phyloP scores from a whole-genome alignment of 2,888 invertebrate species.

The Eupithecia subfuscata region DNA sequence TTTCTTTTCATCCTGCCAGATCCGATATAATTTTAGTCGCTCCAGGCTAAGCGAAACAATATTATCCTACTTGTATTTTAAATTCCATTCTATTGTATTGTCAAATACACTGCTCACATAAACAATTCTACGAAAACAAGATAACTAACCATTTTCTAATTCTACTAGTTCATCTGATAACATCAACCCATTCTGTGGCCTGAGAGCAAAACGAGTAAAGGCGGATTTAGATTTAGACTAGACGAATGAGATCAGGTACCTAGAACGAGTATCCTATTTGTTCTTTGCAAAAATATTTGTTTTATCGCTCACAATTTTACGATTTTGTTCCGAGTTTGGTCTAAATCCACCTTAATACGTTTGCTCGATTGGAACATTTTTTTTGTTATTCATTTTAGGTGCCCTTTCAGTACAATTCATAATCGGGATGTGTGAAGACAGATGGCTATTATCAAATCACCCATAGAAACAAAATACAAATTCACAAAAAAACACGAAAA shows the following conservation, averaged over 20 bases:
- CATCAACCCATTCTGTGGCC: background rate
- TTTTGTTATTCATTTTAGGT: too few species aligned
- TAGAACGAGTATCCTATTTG: background rate
- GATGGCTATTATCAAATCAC: too few species aligned
- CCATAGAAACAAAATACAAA: too few species aligned
- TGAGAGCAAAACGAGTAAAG: background rate
- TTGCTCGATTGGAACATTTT: background rate
- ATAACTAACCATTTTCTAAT: background rate
- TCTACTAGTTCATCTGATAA: background rate
- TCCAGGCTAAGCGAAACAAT: background rate
- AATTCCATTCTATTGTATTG: background rate
- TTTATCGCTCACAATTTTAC: background rate
- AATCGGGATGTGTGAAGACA: too few species aligned
- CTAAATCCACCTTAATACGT: background rate
- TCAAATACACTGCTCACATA: conserved; percentile 2
- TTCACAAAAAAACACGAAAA: too few species aligned
- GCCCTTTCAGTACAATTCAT: too few species aligned
- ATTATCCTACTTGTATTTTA: background rate
- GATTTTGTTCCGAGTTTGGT: background rate
- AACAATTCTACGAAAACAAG: background rate
- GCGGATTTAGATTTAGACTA: background rate
- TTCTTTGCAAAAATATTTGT: background rate
- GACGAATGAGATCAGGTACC: background rate
- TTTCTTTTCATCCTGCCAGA: background rate
- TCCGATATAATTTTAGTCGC: background rate